phyloP scores from a whole-genome alignment of 1,140 invertebrate genomes.

The Drosophila kanapiae region DNA sequence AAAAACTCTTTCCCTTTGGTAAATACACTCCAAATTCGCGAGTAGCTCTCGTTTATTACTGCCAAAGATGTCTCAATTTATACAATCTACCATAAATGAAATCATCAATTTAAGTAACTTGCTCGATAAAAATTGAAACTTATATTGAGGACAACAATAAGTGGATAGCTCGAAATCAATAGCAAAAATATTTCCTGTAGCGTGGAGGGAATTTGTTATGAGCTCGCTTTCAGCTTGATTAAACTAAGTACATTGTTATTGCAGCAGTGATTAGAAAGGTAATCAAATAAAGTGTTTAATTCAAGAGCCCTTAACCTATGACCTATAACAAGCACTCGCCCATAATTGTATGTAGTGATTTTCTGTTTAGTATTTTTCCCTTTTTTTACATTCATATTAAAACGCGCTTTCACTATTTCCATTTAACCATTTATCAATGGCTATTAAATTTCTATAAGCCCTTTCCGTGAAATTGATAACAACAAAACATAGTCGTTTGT shows the following conservation, averaged over 20 bases:
- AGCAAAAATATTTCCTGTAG: neutral
- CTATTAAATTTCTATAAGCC: slow-evolving; percentile 5
- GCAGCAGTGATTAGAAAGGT: neutral
- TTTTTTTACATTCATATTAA: neutral
- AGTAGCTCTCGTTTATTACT: neutral
- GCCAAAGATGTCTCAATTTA: neutral
- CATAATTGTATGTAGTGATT: neutral
- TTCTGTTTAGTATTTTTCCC: neutral
- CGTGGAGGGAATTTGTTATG: neutral
- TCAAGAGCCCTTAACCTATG: neutral
- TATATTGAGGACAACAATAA: neutral
- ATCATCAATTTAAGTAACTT: neutral
- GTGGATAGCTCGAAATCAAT: neutral
- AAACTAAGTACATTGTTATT: neutral
- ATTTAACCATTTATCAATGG: slow-evolving; percentile 4
- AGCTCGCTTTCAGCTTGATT: neutral
- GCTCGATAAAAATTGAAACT: neutral
- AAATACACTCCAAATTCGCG: too few relatives aligned
- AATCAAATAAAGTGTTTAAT: neutral
- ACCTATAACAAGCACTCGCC: neutral
- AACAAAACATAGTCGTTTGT: neutral
- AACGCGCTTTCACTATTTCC: neutral
- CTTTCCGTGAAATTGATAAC: neutral
- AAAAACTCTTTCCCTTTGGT: neutral
- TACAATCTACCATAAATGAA: neutral